Base-by-base conservation (phyloP, 2,113 vertebrate species). In the Atherinomorus stipes region DNA sequence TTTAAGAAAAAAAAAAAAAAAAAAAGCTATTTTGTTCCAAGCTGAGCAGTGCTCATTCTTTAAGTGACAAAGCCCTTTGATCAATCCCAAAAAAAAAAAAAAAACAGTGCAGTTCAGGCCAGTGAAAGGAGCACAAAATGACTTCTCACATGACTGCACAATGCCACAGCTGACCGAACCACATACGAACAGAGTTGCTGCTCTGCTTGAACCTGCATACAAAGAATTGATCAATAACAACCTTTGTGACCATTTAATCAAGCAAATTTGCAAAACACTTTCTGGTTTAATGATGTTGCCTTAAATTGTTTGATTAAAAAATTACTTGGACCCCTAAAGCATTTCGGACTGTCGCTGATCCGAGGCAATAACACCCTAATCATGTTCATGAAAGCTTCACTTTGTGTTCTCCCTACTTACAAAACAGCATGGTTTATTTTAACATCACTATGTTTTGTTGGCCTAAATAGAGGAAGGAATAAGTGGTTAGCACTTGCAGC, bases 111-210 rank as follows among this genome's bases (percentile, higher is more conserved):
- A 19, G 44, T 47, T 7, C 44, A 19, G 18, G 19, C 5, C 16
- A 47, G n/a, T 47, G 44, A 47, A 47, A 47, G 13, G 44, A 47
- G 5, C 44, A 19, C 16, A 47, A 47, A 47, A 47, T 47, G 44
- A 47, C 44, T 47, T 47, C 44, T 47, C 44, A 47, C 44, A 47
- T 47, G 44, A 47, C 44, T 47, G 44, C 44, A 47, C 44, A 47
- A 19, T 47, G 4, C 44, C 44, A n/a, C 44, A 47, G 44, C 44
- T 19, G 44, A 47, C 44, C 44, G 16, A n/a, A 9, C 16, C 44
- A 44, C 15, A 44, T 16, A 44, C 16, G 15, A 44, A 44, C 42
- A 37, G 34, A 37, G 34, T 11, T 8, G 19, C 44, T 47, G 44
- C 44, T 47, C 44, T n/a, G 16, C 19, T 47, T 47, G 18, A n/a